phyloP scores from a whole-genome alignment of 2,113 vertebrate species.

The Charadrius vociferus region DNA sequence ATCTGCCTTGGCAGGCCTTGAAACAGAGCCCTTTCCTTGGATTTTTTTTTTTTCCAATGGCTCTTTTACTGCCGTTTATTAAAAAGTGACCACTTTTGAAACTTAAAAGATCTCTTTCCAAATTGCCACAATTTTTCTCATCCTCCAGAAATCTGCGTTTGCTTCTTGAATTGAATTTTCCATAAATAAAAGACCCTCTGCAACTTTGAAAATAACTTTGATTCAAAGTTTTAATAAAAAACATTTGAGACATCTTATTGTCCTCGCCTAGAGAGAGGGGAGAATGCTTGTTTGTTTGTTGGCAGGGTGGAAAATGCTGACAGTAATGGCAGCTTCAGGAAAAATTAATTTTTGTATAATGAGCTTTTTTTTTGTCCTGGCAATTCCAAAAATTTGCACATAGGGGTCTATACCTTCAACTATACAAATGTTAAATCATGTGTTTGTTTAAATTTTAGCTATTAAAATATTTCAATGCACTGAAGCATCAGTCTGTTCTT shows the following conservation, averaged over 20 bases:
- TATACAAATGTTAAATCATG: neutral
- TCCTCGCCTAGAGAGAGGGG: neutral
- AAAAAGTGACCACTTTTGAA: neutral
- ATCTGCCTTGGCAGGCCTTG: neutral
- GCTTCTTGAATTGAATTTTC: neutral
- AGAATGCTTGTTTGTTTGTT: neutral
- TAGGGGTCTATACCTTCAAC: neutral
- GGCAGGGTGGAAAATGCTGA: neutral
- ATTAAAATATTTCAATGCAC: neutral
- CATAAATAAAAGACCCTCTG: neutral
- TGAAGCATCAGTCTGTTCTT: neutral
- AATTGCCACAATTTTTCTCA: neutral
- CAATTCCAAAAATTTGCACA: neutral
- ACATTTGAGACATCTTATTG: neutral
- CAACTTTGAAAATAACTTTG: neutral
- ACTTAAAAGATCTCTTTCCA: neutral
- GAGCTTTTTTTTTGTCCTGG: neutral
- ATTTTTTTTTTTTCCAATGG: neutral
- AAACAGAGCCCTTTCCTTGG: neutral
- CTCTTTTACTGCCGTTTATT: neutral
- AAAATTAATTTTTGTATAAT: neutral
- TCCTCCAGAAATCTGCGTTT: neutral
- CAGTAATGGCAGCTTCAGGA: neutral
- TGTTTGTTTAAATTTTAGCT: neutral
- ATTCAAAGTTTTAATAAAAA: neutral